Evolutionary conservation across 2,113 vertebrate genomes (phyloP).

Genomic region (Ursus arctos): DNA sequence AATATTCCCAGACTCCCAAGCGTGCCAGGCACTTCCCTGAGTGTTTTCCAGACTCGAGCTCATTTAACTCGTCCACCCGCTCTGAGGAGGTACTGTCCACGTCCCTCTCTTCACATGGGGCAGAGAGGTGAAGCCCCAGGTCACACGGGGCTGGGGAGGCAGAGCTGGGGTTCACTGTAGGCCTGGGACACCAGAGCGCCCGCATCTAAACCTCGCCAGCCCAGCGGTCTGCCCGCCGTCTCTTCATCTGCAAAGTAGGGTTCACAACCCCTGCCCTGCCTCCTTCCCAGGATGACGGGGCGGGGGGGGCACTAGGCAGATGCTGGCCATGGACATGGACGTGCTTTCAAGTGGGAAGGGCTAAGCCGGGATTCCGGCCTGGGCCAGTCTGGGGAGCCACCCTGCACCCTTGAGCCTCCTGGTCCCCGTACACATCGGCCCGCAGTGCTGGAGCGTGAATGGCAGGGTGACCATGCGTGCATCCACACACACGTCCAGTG

Average conservation of each 20-base stretch:
- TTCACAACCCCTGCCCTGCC: neutral
- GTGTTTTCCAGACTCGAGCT: neutral
- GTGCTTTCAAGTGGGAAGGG: neutral
- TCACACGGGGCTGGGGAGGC: neutral
- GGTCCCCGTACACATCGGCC: neutral
- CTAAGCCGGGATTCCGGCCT: neutral
- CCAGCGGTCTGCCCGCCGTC: accelerated
- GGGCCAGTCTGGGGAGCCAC: neutral
- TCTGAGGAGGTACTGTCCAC: accelerated
- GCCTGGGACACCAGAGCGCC: neutral
- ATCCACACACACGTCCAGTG: neutral
- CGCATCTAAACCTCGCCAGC: neutral
- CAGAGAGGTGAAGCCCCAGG: neutral
- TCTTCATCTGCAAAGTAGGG: neutral
- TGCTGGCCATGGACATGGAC: neutral
- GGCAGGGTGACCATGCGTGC: neutral
- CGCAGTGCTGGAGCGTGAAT: neutral
- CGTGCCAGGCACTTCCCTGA: neutral
- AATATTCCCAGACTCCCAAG: neutral
- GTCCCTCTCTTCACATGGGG: too few relatives aligned
- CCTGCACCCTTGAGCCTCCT: neutral
- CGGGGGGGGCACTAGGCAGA: neutral
- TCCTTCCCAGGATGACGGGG: neutral
- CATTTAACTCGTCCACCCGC: accelerated
- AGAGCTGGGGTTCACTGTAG: neutral